Base-by-base conservation (phyloP, 2,797 vertebrate genomes). In the Parauchenoglanis punctatus region DNA sequence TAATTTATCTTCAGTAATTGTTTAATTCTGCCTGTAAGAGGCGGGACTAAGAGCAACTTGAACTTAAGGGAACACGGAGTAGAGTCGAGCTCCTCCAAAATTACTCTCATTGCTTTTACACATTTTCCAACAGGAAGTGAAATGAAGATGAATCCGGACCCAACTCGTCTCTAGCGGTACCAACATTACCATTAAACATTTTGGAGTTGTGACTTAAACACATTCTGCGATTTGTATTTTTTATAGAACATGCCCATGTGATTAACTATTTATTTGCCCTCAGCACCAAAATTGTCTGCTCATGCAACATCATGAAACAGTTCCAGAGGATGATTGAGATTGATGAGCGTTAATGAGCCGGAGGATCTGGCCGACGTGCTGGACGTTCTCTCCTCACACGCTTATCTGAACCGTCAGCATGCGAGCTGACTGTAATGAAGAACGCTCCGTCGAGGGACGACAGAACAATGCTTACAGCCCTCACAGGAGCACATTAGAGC, bases 401-500 rank as follows among this genome's bases (percentile, higher is more conserved):
- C 61, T 31, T 20, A 25, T 20, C 40, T 81, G 11, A 72, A 81
- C 10, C 12, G 40, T 68, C 75, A 84, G 87, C 75, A 72, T 40
- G 52, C 4, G 63, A 58, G 63, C 7, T 76, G 87, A 87, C 84
- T 70, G n/a, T 59, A 84, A 85, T 75, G 85, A 73, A 81, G 58
- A 58, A 61, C 5, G 31, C n/a, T 25, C 23, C 44, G 25, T 15
- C 20, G 63, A 44, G 81, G 84, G 86, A 77, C 44, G 46, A 65
- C 77, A 17, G 82, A 25, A 10, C 25, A 76, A 65, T 44, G 17
- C 20, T 85, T 76, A 25, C 56, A 82, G 54, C 59, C 84, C 89
- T 86, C 87, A 35, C 68, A 88, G 87, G 89, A 85, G 85, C 82
- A 8, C 18, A 67, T 87, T 68, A 72, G 76, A 88, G 86, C 88